A percentile compares a stretch with the other conserved stretches of the same genome.
Evolutionary conservation across 2,113 vertebrate species (phyloP).

Genomic region (Dromas ardeola): DNA sequence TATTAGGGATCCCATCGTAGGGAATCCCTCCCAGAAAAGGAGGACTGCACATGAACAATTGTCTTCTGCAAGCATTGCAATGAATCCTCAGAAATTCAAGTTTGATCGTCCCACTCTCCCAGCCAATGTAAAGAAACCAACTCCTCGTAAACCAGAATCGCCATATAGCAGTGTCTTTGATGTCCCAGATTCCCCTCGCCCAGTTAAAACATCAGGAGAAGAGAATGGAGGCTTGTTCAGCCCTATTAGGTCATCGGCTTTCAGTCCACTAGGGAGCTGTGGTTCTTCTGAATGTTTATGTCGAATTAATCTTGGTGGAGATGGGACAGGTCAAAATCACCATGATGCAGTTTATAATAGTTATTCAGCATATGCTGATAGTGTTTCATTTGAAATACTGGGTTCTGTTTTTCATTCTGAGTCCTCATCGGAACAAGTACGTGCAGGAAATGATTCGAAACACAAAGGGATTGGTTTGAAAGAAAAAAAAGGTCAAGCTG

Average conservation of each 20-base stretch:
- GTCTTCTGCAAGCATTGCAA: conserved; percentile 74
- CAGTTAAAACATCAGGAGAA: conserved; percentile 80
- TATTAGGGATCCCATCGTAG: conserved; percentile 58
- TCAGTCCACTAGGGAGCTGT: conserved; percentile 86
- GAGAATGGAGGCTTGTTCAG: conserved; percentile 89
- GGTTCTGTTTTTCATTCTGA: conserved; percentile 81
- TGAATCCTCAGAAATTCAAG: conserved; percentile 95
- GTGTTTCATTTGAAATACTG: conserved; percentile 88
- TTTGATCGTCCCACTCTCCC: conserved; percentile 89
- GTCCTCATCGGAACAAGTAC: neutral
- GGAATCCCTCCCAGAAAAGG: conserved; percentile 74
- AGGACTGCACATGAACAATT: conserved; percentile 67
- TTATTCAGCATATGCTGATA: conserved; percentile 88
- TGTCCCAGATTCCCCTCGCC: conserved; percentile 86
- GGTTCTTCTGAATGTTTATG: conserved; percentile 84
- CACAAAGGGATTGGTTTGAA: neutral
- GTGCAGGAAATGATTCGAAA: neutral
- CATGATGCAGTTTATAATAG: conserved; percentile 77
- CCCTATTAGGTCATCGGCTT: conserved; percentile 91
- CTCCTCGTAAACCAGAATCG: conserved; percentile 90
- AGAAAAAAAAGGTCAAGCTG: conserved; percentile 33
- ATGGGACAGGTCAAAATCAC: conserved; percentile 73
- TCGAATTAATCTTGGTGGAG: conserved; percentile 72
- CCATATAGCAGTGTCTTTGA: conserved; percentile 82
- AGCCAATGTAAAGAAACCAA: conserved; percentile 93